Base-by-base conservation (phyloP, 2,888 invertebrate species). In the Eupithecia abbreviata region DNA sequence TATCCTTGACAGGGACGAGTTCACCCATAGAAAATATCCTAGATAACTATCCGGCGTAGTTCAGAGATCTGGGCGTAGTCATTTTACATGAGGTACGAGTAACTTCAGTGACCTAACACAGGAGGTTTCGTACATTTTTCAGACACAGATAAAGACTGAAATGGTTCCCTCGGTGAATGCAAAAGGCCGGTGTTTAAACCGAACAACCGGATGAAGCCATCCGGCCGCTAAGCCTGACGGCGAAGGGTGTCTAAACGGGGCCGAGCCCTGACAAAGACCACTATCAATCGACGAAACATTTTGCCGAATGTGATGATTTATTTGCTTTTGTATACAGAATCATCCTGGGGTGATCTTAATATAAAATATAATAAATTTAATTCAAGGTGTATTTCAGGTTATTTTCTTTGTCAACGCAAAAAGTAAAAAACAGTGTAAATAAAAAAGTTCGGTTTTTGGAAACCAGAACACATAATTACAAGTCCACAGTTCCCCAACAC, bases 121-220 rank as follows among this genome's bases (percentile, higher is more conserved):
- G 62, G 69, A 69, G 69, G 67, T 45, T 69, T 69, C 68, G 30
- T 69, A 47, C 30, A 69, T 69, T 69, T 69, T 69, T 69, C 47
- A 69, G 47, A 49, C 45, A 47, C 18, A 69, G 69, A 69, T 69
- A 69, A 69, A 69, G 69, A 47, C 47, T 12, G 47, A 49, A 69
- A 69, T 49, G 69, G 69, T 49, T 45, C 69, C 47, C 47, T 69
- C 7, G 69, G 69, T 69, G 69, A 69, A 69, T 69, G 69, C 69
- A 69, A 69, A 78, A 80, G 70, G 75, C 77, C 68, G 77, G 78
- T 79, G 84, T 89, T 89, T 88, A 88, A 87, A 85, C 83, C 84
- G 81, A 85, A 83, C 85, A 82, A 81, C 85, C 89, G 89, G 90
- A 88, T 86, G 85, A 76, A 30, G 65, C 71, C 84, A 84, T 87